These are phyloP conservation scores for Lerista edwardsae DNA, from an alignment of 2,797 vertebrate species.

Conservation along the genomic window DNA sequence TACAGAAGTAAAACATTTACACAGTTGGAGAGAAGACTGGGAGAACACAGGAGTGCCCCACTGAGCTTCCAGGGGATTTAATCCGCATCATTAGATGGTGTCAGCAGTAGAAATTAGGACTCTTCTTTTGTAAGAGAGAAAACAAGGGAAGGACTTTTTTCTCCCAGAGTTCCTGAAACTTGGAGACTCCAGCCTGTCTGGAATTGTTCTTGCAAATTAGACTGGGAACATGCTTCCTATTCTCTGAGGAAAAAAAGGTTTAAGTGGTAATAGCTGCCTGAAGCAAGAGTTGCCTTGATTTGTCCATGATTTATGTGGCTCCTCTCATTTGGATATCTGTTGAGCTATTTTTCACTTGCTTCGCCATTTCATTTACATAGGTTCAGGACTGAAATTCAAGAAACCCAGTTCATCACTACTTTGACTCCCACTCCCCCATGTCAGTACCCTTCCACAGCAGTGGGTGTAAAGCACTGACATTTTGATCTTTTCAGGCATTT, in stretches of 20 bases:
- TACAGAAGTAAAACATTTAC: no score
- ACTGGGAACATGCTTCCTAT: neutral
- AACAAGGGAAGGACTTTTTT: no score
- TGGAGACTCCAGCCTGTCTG: neutral
- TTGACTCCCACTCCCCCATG: constrained; percentile 23
- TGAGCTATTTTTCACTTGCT: constrained; percentile 22
- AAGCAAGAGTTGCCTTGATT: neutral
- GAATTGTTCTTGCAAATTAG: neutral
- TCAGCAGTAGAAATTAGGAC: neutral
- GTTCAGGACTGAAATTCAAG: neutral
- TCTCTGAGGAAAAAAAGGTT: neutral
- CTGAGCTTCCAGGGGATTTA: neutral
- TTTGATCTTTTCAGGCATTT: constrained; percentile 45
- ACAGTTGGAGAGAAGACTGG: no score
- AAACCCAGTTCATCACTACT: constrained; percentile 32
- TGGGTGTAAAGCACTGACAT: constrained; percentile 11
- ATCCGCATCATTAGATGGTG: no score
- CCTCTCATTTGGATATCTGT: neutral
- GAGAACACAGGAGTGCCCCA: no score
- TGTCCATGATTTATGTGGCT: neutral
- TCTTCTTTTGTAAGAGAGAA: neutral
- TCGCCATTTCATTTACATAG: neutral
- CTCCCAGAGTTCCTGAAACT: neutral
- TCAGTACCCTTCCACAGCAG: constrained; percentile 33
- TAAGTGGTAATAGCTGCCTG: neutral